Percentiles rank a stretch among this genome's conserved stretches.
These are phyloP conservation scores for Orchesellides sinensis DNA, from an alignment of 2,888 invertebrate genomes.

Conservation along the genomic window DNA sequence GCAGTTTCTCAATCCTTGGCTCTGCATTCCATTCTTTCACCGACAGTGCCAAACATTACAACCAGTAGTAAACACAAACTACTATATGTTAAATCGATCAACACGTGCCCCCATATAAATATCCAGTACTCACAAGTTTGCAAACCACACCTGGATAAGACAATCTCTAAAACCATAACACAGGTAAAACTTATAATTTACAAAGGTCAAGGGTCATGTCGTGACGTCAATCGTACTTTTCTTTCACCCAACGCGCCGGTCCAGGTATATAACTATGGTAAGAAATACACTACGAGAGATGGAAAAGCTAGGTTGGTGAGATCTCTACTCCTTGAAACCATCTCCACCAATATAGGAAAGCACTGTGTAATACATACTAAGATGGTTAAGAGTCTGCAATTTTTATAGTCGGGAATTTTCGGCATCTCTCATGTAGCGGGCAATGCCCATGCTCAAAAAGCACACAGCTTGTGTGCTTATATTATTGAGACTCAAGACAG, in stretches of 20 bases:
- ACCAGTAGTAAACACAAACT: not conserved
- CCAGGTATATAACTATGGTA: not conserved
- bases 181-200: conserved; percentile 49
- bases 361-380: not conserved
- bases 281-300: conserved; percentile 13
- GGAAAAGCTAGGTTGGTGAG: conserved; percentile 31
- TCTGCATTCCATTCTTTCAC: not conserved
- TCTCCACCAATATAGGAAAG: conserved; percentile 44
- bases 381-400: not conserved
- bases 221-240: conserved; percentile 74
- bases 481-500: conserved; percentile 36
- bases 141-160: conserved; percentile 59
- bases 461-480: not conserved
- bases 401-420: conserved; percentile 43
- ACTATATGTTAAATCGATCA: conserved; percentile 41
- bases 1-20: not conserved
- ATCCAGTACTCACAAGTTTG: conserved; percentile 5
- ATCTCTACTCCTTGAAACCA: conserved; percentile 32
- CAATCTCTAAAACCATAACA: conserved; percentile 38
- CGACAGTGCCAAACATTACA: too few relatives aligned
- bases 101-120: conserved; percentile 67
- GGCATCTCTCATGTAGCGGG: conserved; percentile 47
- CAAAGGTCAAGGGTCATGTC: conserved; percentile 74
- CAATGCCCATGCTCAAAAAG: conserved; percentile 63
- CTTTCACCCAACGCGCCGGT: conserved; percentile 66